Percentiles rank a stretch among this genome's conserved stretches.
These are phyloP conservation scores for Camelus dromedarius DNA, from an alignment of 2,113 vertebrate genomes.

Conservation along the genomic window DNA sequence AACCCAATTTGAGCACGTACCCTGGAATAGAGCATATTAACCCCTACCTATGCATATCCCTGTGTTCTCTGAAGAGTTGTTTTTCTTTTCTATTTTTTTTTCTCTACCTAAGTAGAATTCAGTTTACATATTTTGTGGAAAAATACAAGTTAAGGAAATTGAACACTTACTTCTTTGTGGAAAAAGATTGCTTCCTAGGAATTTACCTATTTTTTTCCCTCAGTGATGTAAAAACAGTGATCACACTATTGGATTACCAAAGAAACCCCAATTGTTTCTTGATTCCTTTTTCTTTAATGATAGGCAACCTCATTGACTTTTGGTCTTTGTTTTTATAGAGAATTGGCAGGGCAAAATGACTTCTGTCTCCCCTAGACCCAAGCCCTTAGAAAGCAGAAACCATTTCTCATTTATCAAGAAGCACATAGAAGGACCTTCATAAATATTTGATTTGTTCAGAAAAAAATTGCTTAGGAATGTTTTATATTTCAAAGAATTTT, in stretches of 20 bases:
- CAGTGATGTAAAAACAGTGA: not conserved
- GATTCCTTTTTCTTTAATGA: conserved; percentile 5
- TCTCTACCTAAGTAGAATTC: conserved; percentile 1
- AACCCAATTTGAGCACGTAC: not conserved
- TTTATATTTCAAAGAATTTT: conserved; percentile 47
- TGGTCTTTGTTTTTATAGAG: conserved; percentile 23
- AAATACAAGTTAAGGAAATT: conserved; percentile 18
- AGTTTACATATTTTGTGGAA: conserved; percentile 57
- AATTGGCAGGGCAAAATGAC: not conserved
- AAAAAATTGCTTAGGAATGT: conserved; percentile 9
- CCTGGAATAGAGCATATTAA: conserved; percentile 26
- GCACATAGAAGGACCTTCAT: not conserved
- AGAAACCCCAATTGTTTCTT: not conserved
- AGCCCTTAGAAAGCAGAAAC: not conserved
- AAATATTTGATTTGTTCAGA: conserved; percentile 25
- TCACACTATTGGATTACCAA: conserved; percentile 12
- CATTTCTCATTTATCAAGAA: conserved; percentile 38
- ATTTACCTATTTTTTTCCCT: conserved; percentile 39
- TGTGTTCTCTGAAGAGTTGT: not conserved
- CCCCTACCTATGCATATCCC: not conserved
- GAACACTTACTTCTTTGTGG: conserved; percentile 12
- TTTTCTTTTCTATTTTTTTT: not conserved
- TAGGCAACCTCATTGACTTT: conserved; percentile 35
- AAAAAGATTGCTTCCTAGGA: conserved; percentile 31
- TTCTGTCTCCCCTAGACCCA: not conserved